Evolutionary conservation across 2,888 invertebrate species (phyloP).

Genomic region (Petrophora chlorosata): DNA sequence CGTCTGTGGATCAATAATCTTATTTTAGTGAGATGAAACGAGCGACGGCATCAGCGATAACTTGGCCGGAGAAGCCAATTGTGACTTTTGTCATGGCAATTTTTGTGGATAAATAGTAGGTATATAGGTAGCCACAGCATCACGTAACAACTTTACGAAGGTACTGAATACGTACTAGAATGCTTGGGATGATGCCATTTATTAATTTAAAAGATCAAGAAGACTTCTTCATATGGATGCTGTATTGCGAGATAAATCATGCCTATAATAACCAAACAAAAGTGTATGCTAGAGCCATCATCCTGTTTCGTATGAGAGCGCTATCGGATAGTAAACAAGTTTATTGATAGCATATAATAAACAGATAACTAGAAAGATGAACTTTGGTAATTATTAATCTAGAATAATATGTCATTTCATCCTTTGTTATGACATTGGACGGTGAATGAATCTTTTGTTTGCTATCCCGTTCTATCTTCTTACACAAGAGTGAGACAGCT

Average conservation of each 20-base stretch:
- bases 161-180: too few species aligned
- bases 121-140: slow-evolving; percentile 19
- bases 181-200: slow-evolving; percentile 9
- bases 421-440: slow-evolving; percentile 66
- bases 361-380: slow-evolving; percentile 27
- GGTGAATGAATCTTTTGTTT: slow-evolving; percentile 53
- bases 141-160: slow-evolving; percentile 18
- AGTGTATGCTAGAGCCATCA: too few species aligned
- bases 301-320: background rate
- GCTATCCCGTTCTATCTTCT: slow-evolving; percentile 37
- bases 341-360: background rate
- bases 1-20: slow-evolving; percentile 29
- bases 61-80: slow-evolving; percentile 9
- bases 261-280: background rate
- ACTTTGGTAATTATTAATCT: slow-evolving; percentile 24
- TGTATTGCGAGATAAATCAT: background rate
- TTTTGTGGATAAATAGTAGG: slow-evolving; percentile 18
- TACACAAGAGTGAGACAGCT: slow-evolving; percentile 7
- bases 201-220: background rate
- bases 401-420: slow-evolving; percentile 28
- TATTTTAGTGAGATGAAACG: slow-evolving; percentile 1
- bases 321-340: slow-evolving; percentile 5
- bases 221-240: background rate
- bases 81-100: slow-evolving; percentile 19
- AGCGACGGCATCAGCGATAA: slow-evolving; percentile 6